Evolutionary conservation across 2,113 vertebrate genomes (phyloP), one percentile per base, ranked within the genome.

Genomic region (Nothobranchius furzeri): DNA sequence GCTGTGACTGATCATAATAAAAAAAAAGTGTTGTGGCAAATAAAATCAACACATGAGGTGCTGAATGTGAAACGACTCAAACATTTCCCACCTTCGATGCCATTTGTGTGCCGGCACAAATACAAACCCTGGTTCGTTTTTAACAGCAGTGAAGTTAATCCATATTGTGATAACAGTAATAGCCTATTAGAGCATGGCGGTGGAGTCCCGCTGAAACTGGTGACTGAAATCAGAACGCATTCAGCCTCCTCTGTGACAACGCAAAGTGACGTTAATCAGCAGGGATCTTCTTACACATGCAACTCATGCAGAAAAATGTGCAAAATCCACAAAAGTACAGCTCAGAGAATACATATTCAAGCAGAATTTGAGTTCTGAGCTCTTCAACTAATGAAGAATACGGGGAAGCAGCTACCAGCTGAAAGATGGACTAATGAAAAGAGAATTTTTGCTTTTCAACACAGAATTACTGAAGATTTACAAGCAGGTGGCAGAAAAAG

Each of bases 91-190:
- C 60, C 71, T 62, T 67, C 65, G 20, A 11, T 37, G 40, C 75
- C 79, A 52, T 76, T 71, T 66, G 62, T 63, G 56, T 62, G 60
- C 66, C 37, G 37, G 55, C 74, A 56, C 60, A 59, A 61, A 80
- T 59, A 57, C 78, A 67, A 75, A 78, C 68, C 69, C 79, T 79
- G 69, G 62, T 78, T 63, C 47, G 68, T 84, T 50, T 42, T 84
- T 77, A 84, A 72, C 73, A 75, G 78, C 79, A 81, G 76, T 14
- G 73, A 89, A 86, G 81, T 84, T 88, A 89, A 90, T 88, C 85
- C 83, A 92, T 89, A 92, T 83, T 87, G 84, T 79, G 79, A 90
- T 87, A 74, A 79, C 72, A 74, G 87, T 78, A 84, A 83, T 88
- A 85, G 88, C 85, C 86, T 86, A 89, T 91, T 90, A 90, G 74